These are phyloP conservation scores for Drosophila greeni DNA, from an alignment of 2,888 invertebrate genomes.

Conservation along the genomic window DNA sequence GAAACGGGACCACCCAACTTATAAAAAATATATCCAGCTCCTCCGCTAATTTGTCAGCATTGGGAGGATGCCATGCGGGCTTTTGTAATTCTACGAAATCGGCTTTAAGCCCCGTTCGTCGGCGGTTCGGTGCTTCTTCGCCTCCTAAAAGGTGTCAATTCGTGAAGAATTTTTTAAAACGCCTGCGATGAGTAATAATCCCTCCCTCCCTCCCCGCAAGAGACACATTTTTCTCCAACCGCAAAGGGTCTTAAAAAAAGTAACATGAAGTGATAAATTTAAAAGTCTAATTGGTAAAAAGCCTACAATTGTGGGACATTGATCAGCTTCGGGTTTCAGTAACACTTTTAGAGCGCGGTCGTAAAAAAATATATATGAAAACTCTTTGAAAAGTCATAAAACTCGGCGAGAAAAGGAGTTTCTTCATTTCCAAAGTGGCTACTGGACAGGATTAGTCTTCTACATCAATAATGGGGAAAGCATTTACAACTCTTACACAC, in stretches of 20 bases:
- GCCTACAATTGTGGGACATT: constrained; percentile 59
- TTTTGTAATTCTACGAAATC: constrained; percentile 71
- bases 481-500: constrained; percentile 47
- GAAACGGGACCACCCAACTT: constrained; percentile 46
- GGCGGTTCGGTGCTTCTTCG: not conserved
- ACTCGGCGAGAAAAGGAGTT: constrained; percentile 14
- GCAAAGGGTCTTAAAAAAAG: constrained; percentile 29
- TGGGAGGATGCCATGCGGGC: constrained; percentile 23
- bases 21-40: constrained; percentile 36
- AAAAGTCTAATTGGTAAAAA: constrained; percentile 55
- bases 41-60: constrained; percentile 66
- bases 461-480: constrained; percentile 35
- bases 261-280: constrained; percentile 57
- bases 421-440: constrained; percentile 43
- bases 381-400: constrained; percentile 33
- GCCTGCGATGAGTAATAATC: constrained; percentile 71
- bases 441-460: constrained; percentile 48
- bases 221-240: constrained; percentile 34
- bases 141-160: constrained; percentile 65
- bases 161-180: constrained; percentile 64
- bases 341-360: constrained; percentile 32
- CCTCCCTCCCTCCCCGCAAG: constrained; percentile 13
- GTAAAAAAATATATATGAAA: constrained; percentile 44
- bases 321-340: constrained; percentile 40
- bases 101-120: constrained; percentile 54